Percentiles rank a stretch among this genome's conserved stretches.
Conservation (phyloP, 2,888 invertebrate genomes). For the Hydropsyche betteni region DNA sequence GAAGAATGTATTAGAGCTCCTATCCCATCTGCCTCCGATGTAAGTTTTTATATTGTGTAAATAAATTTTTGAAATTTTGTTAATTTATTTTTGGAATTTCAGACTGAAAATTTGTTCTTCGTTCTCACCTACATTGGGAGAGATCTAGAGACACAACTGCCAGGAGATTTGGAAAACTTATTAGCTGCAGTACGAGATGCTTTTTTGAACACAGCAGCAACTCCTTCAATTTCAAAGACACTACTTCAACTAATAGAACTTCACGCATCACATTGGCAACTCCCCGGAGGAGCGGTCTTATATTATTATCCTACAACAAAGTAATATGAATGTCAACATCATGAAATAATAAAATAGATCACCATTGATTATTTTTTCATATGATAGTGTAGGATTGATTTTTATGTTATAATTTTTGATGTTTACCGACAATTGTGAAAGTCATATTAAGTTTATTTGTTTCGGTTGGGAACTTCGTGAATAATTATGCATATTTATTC, state of each 20-base stretch:
- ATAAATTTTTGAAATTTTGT: slow-evolving; percentile 20
- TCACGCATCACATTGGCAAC: slow-evolving; percentile 90
- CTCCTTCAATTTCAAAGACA: slow-evolving; percentile 82
- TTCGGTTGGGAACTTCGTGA: background rate
- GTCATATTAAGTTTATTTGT: slow-evolving; percentile 1
- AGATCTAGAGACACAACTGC: slow-evolving; percentile 84
- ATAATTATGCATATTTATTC: background rate
- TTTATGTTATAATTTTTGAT: background rate
- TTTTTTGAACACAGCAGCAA: slow-evolving; percentile 79
- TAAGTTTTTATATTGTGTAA: slow-evolving; percentile 56
- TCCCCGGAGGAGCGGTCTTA: slow-evolving; percentile 87
- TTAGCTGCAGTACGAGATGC: slow-evolving; percentile 85
- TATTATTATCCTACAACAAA: slow-evolving; percentile 83
- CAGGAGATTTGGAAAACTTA: slow-evolving; percentile 81
- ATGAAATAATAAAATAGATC: background rate
- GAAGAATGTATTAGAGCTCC: slow-evolving; percentile 87
- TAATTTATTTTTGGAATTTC: slow-evolving; percentile 52
- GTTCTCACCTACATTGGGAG: slow-evolving; percentile 88
- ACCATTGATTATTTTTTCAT: background rate
- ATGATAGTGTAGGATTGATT: background rate
- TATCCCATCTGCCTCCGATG: slow-evolving; percentile 82
- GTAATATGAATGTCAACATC: slow-evolving; percentile 54
- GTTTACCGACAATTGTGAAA: background rate
- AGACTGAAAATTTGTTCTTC: slow-evolving; percentile 90
- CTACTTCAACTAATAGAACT: slow-evolving; percentile 89